Percentiles rank a stretch among this genome's conserved stretches.
Conservation (phyloP, 2,113 vertebrate genomes). For the Spilogale gracilis region DNA sequence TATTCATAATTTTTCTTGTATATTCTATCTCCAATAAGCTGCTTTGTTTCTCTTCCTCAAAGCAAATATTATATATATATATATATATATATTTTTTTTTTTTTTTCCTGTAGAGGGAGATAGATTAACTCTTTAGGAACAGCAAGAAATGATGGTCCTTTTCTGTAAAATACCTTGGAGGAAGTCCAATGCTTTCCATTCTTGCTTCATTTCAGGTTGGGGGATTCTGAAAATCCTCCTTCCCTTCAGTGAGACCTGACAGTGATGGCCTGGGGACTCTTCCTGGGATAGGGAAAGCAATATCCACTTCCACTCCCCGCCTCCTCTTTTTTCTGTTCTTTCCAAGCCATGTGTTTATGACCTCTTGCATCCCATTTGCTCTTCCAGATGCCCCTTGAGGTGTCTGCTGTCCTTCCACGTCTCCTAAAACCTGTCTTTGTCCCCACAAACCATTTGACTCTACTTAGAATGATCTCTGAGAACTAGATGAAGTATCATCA, state of each 20-base stretch:
- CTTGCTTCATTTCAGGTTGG: neutral
- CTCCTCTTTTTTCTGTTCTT: neutral
- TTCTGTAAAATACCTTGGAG: neutral
- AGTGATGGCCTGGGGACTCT: neutral
- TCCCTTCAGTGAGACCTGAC: neutral
- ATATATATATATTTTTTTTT: neutral
- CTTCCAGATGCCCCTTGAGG: neutral
- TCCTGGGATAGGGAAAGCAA: neutral
- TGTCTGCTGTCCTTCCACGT: neutral
- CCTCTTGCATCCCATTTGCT: neutral
- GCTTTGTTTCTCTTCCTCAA: neutral
- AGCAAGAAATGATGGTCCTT: neutral
- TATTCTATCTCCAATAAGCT: neutral
- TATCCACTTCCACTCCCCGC: neutral
- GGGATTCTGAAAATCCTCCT: neutral
- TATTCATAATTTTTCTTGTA: neutral
- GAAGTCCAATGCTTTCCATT: neutral
- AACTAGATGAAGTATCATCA: neutral
- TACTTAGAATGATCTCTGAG: neutral
- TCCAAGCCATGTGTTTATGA: neutral
- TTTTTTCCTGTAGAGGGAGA: neutral
- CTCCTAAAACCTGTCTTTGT: neutral
- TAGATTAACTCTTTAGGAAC: neutral
- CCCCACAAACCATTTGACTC: neutral
- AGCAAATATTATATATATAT: neutral